Conservation (phyloP, 2,113 vertebrate genomes). For the Sitta europaea region DNA sequence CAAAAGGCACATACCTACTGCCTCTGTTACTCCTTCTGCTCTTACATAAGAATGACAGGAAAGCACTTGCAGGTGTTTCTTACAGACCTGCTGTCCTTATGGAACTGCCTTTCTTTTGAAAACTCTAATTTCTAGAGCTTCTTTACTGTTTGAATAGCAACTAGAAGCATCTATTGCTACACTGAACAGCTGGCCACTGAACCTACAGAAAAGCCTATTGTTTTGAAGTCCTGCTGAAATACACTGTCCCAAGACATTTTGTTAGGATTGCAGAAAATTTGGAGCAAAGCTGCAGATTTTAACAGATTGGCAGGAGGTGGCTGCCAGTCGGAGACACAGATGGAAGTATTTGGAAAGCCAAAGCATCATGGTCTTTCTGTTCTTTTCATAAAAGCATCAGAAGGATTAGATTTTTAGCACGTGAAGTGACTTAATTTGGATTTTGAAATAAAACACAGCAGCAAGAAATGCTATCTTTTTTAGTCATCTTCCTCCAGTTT, state of each 20-base stretch:
- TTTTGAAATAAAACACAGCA: background rate
- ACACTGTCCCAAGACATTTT: background rate
- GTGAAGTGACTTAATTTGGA: background rate
- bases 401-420: conserved; percentile 23
- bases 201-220: background rate
- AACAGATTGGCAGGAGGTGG: background rate
- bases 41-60: background rate
- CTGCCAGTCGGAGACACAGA: conserved; percentile 11
- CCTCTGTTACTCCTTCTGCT: background rate
- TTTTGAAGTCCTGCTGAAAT: background rate
- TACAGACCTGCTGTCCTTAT: background rate
- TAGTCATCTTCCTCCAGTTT: background rate
- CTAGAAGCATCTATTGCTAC: background rate
- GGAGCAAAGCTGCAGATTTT: conserved; percentile 8
- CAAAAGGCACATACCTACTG: background rate
- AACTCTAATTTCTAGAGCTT: background rate
- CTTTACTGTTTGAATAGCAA: background rate
- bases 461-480: background rate
- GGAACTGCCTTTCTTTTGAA: background rate
- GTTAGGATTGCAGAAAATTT: background rate
- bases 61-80: background rate
- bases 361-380: conserved; percentile 16
- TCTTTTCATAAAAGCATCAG: conserved; percentile 4
- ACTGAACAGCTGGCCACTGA: background rate
- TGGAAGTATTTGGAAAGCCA: conserved; percentile 20